Percentiles rank a stretch among this genome's conserved stretches.
Evolutionary conservation across 2,113 vertebrate species (phyloP).

Genomic region (Gadus chalcogrammus): DNA sequence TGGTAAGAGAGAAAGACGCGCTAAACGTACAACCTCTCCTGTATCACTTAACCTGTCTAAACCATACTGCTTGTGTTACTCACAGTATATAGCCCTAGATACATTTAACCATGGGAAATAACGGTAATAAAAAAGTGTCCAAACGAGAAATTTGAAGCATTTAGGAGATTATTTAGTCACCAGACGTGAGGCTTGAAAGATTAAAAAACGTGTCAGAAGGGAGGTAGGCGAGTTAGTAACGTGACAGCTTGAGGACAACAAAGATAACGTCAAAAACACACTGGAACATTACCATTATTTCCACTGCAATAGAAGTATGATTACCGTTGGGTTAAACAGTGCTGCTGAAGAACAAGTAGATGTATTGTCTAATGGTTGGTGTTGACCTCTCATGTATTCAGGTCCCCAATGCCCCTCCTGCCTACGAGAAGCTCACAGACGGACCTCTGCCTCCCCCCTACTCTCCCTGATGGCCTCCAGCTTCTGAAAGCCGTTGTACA

Average conservation of each 20-base stretch:
- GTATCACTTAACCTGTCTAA: not conserved
- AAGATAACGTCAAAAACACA: too few relatives aligned
- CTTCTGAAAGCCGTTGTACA: slow-evolving; percentile 21
- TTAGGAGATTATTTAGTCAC: slow-evolving; percentile 54
- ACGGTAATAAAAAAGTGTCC: slow-evolving; percentile 37
- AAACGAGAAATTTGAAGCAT: slow-evolving; percentile 32
- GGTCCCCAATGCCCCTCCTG: slow-evolving; percentile 88
- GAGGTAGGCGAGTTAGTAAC: not conserved
- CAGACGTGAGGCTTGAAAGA: slow-evolving; percentile 33
- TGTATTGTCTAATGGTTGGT: too few relatives aligned
- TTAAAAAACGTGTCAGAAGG: slow-evolving; percentile 28
- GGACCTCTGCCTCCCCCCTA: slow-evolving; percentile 84
- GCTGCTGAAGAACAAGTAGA: too few relatives aligned
- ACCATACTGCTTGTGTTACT: not conserved
- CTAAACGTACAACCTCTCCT: too few relatives aligned
- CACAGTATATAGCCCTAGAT: not conserved
- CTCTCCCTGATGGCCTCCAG: slow-evolving; percentile 72
- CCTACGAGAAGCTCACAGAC: slow-evolving; percentile 84
- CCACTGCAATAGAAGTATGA: not conserved
- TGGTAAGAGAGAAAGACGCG: slow-evolving; percentile 70
- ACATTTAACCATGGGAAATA: too few relatives aligned
- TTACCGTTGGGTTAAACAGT: not conserved
- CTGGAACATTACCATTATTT: not conserved
- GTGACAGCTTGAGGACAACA: too few relatives aligned
- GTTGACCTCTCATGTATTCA: slow-evolving; percentile 33